Percentiles rank a stretch among this genome's conserved stretches.
Evolutionary conservation across 2,797 vertebrate genomes (phyloP).

Genomic region (Gadopsis marmoratus): DNA sequence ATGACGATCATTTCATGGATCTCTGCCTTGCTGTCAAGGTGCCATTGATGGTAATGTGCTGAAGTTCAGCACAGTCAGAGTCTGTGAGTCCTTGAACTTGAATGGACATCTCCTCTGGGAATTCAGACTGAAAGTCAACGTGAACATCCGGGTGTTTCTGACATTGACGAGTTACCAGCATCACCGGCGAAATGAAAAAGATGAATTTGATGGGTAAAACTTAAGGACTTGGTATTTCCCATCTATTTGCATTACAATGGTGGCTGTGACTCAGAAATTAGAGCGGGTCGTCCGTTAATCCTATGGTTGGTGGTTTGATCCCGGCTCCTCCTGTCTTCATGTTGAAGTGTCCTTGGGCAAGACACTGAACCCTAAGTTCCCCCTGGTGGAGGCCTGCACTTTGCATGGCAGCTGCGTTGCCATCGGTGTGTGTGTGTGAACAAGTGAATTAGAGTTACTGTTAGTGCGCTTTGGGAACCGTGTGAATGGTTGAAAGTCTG

Average conservation of each 20-base stretch:
- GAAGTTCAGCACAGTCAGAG: slow-evolving; percentile 24
- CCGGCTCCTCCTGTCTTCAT: too few species aligned
- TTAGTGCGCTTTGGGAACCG: too few species aligned
- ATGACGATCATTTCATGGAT: slow-evolving; percentile 41
- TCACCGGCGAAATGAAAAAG: slow-evolving; percentile 2
- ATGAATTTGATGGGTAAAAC: background rate
- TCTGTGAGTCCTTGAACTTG: slow-evolving; percentile 45
- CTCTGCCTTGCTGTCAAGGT: slow-evolving; percentile 46
- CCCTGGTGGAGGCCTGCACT: too few species aligned
- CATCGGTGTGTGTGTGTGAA: too few species aligned
- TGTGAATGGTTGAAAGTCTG: too few species aligned
- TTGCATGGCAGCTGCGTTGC: too few species aligned
- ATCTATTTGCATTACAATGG: slow-evolving; percentile 24
- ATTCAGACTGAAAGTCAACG: slow-evolving; percentile 34
- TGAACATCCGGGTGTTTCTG: slow-evolving; percentile 41
- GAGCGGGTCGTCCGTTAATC: too few species aligned
- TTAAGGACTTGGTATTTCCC: slow-evolving; percentile 15
- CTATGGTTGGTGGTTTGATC: too few species aligned
- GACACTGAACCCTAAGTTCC: too few species aligned
- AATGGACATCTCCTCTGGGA: slow-evolving; percentile 14
- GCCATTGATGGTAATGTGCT: slow-evolving; percentile 35
- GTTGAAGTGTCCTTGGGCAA: too few species aligned
- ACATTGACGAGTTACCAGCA: background rate
- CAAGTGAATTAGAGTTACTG: too few species aligned
- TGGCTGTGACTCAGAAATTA: too few species aligned